phyloP scores from a whole-genome alignment of 92 coral and sea anemone species.

The Porites cylindrica region DNA sequence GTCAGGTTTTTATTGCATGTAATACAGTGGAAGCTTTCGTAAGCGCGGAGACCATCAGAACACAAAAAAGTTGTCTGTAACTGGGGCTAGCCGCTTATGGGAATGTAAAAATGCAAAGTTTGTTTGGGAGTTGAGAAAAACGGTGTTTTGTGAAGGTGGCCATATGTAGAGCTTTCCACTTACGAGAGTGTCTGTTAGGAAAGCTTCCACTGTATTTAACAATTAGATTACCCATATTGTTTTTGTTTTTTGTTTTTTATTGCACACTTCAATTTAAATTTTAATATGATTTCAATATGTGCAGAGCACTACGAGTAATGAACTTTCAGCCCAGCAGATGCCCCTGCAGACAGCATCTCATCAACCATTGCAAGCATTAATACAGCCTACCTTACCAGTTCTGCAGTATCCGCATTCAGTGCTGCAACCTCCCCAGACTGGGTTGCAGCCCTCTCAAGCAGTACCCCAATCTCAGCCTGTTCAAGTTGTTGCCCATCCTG shows the following conservation, averaged over 20 bases:
- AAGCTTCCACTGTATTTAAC: too few species aligned
- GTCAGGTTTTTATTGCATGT: too few species aligned
- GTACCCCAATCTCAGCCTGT: not conserved
- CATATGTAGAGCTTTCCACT: too few species aligned
- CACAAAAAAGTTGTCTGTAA: too few species aligned
- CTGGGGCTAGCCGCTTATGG: too few species aligned
- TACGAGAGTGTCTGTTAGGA: too few species aligned
- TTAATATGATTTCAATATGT: not conserved
- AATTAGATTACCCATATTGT: too few species aligned
- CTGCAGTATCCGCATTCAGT: not conserved
- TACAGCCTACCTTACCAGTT: not conserved
- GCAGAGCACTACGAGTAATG: not conserved
- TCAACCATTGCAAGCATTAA: not conserved
- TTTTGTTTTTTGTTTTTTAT: not conserved
- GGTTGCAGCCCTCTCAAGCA: not conserved
- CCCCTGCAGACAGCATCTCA: not conserved
- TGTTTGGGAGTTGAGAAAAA: too few species aligned
- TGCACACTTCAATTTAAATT: not conserved
- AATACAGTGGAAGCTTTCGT: too few species aligned
- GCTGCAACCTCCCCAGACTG: slow-evolving; percentile 4
- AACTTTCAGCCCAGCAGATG: not conserved
- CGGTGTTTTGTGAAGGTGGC: too few species aligned
- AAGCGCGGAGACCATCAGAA: too few species aligned
- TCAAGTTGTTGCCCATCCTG: not conserved
- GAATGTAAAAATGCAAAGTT: too few species aligned